Conservation (phyloP, 2,888 invertebrate species). For the Bibio marci region DNA sequence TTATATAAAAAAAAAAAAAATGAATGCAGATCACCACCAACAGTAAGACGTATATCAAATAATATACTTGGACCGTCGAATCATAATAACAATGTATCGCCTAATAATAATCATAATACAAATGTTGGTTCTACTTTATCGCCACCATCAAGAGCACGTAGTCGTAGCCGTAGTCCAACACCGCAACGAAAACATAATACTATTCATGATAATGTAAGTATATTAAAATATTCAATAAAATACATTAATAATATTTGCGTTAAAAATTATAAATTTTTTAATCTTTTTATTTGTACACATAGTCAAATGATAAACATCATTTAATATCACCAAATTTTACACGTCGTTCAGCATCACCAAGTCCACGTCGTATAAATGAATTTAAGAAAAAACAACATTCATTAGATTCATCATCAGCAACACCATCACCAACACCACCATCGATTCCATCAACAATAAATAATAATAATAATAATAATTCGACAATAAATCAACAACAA, state of each 20-base stretch:
- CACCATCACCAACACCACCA: neutral
- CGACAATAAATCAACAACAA: neutral
- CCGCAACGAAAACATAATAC: constrained; percentile 29
- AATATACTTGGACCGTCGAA: constrained; percentile 9
- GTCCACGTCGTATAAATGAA: constrained; percentile 23
- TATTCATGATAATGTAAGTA: neutral
- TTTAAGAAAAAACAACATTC: constrained; percentile 24
- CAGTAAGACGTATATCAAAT: constrained; percentile 20
- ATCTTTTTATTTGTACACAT: neutral
- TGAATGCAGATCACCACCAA: constrained; percentile 25
- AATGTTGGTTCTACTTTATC: constrained; percentile 16
- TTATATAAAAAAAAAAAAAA: too few relatives aligned
- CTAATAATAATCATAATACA: constrained; percentile 10
- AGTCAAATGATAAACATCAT: constrained; percentile 5
- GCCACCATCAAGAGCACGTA: constrained; percentile 16
- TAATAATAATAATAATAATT: neutral
- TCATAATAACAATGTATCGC: constrained; percentile 8
- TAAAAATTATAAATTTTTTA: neutral
- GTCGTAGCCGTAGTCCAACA: constrained; percentile 34
- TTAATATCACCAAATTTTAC: constrained; percentile 15
- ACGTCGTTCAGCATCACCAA: constrained; percentile 28
- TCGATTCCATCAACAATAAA: constrained; percentile 1
- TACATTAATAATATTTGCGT: too few relatives aligned
- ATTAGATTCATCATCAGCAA: constrained; percentile 17
- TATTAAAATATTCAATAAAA: neutral